A percentile compares a stretch with the other conserved stretches of the same genome.
phyloP scores from a whole-genome alignment of 1,140 invertebrate species.

The Bombus sylvicola region DNA sequence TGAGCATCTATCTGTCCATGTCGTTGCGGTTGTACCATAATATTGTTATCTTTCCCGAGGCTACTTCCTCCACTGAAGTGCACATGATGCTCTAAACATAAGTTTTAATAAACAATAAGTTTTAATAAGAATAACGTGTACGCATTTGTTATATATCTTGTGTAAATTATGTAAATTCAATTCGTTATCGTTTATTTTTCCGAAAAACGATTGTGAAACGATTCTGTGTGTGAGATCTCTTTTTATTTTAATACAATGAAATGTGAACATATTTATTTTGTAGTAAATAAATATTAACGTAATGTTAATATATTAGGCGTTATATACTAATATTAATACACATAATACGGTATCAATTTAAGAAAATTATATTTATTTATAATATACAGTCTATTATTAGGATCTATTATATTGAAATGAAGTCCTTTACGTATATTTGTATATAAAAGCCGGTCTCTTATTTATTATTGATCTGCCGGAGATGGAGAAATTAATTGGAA shows the following conservation, averaged over 20 bases:
- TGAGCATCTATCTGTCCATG: slow-evolving; percentile 75
- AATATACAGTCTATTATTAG: background rate
- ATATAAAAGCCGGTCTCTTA: background rate
- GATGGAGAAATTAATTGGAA: background rate
- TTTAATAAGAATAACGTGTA: background rate
- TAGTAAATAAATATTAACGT: background rate
- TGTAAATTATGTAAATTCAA: background rate
- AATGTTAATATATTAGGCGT: too few relatives aligned
- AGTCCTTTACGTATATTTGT: background rate
- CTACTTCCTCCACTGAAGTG: slow-evolving; percentile 76
- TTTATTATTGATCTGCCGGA: background rate
- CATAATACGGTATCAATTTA: background rate
- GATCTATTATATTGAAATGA: too few relatives aligned
- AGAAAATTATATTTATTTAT: background rate
- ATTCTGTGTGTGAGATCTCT: background rate
- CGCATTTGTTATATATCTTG: background rate
- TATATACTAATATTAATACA: background rate
- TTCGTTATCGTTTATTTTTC: too few relatives aligned
- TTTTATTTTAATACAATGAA: background rate
- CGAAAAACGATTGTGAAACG: background rate
- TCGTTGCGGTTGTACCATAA: slow-evolving; percentile 76
- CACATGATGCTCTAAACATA: slow-evolving; percentile 74
- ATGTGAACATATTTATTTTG: background rate
- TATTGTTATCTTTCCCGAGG: slow-evolving; percentile 74
- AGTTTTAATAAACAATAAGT: background rate